Evolutionary conservation across 2,113 vertebrate species (phyloP).

Genomic region (Amphiprion percula): DNA sequence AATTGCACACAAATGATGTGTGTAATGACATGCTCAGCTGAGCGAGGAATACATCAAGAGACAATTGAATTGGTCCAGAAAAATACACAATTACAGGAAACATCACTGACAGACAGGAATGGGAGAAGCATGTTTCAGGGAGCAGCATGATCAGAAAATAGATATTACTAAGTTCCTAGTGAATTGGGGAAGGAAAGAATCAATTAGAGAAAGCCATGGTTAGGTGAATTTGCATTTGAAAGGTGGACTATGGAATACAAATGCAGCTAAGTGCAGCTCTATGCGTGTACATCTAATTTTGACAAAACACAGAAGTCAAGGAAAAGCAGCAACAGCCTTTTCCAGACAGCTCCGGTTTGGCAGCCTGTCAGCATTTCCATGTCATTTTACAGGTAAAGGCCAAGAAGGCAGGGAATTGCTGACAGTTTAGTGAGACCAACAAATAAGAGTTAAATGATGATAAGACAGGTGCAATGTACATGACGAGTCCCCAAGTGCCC

Average conservation of each 20-base stretch:
- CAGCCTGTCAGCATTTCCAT: constrained; percentile 78
- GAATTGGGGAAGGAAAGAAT: constrained; percentile 17
- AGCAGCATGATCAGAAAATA: constrained; percentile 35
- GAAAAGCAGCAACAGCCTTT: constrained; percentile 52
- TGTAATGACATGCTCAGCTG: constrained; percentile 72
- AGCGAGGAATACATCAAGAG: constrained; percentile 68
- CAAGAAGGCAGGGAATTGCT: constrained; percentile 72
- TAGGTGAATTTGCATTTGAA: constrained; percentile 45
- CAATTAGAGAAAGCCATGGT: constrained; percentile 18
- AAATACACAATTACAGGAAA: constrained; percentile 66
- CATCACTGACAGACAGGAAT: constrained; percentile 34
- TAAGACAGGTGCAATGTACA: constrained; percentile 70
- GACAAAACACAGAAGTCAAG: constrained; percentile 41
- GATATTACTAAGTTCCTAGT: constrained; percentile 7
- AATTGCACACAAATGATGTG: constrained; percentile 70
- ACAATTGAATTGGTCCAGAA: constrained; percentile 72
- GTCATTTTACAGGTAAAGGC: constrained; percentile 75
- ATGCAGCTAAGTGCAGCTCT: constrained; percentile 46
- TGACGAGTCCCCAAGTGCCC: constrained; percentile 57
- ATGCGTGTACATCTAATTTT: constrained; percentile 50
- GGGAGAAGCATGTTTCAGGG: constrained; percentile 14
- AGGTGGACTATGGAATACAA: constrained; percentile 38
- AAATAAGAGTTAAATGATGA: constrained; percentile 80
- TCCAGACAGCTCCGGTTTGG: constrained; percentile 57
- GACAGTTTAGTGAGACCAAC: constrained; percentile 77